Percentiles rank a stretch among this genome's conserved stretches.
Evolutionary conservation across 2,888 invertebrate species (phyloP).

Genomic region (Agonopterix arenella): DNA sequence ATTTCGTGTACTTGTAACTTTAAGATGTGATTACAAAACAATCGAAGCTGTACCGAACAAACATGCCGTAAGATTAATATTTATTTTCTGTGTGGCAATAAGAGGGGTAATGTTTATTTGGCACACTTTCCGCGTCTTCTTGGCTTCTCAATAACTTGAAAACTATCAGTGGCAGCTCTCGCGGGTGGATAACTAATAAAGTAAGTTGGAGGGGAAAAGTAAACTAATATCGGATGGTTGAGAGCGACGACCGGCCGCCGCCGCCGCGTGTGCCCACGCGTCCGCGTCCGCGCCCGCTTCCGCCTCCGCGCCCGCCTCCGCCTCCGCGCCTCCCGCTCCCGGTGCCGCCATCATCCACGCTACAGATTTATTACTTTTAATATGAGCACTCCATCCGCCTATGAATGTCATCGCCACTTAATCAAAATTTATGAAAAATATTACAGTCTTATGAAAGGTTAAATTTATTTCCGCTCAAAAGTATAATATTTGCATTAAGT

Average conservation of each 20-base stretch:
- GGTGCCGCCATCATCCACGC: conserved; percentile 38
- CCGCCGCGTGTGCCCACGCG: conserved; percentile 24
- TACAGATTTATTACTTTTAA: conserved; percentile 70
- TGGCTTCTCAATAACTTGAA: conserved; percentile 65
- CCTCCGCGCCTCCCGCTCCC: conserved; percentile 12
- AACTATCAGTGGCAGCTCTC: conserved; percentile 62
- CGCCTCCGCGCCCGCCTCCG: conserved; percentile 20
- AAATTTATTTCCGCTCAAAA: not conserved
- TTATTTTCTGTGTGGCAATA: conserved; percentile 5
- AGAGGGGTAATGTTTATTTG: conserved; percentile 8
- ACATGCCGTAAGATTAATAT: not conserved
- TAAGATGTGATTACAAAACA: no score
- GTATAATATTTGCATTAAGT: no score
- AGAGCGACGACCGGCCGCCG: conserved; percentile 42
- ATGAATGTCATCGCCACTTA: conserved; percentile 40
- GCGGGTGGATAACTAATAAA: conserved; percentile 70
- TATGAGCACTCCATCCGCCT: conserved; percentile 29
- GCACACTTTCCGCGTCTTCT: conserved; percentile 30
- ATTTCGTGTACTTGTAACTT: no score
- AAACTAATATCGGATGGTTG: conserved; percentile 75
- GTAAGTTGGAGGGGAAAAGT: conserved; percentile 75
- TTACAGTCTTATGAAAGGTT: not conserved
- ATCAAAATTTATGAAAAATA: conserved; percentile 21
- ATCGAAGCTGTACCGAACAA: no score
- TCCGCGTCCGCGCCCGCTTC: conserved; percentile 26